Evolutionary conservation across 2,888 invertebrate genomes (phyloP), one percentile per base, ranked within the genome.

Genomic region (Tubulanus polymorphus): DNA sequence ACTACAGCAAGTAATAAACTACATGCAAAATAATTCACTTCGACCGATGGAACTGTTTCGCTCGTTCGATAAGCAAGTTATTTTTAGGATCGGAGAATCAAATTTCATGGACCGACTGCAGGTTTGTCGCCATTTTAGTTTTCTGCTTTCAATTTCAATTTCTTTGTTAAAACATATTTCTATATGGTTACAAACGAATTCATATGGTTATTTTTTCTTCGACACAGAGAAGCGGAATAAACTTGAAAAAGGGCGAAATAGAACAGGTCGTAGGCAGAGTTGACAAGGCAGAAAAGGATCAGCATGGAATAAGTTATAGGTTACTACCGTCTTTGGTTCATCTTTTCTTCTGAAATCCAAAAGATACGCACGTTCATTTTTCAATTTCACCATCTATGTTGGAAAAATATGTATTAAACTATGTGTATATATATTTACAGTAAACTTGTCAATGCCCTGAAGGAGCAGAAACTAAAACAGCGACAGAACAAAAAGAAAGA

Each of bases 31-130:
- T 3, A 53, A 63, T 18, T 66, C 66, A 23, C 57, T 72, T 20
- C 57, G 73, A 20, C 70, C 72, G 1, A 57, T 71, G 20, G 73
- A 73, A 49, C 55, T 73, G 27, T 57, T 73, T 37, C 56, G 68
- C 30, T 64, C 63, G 15, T 71, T 72, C 52, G 71, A 73, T 48
- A 72, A 70, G 55, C 55, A 56, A 23, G 62, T 57, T 2, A 58
- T 55, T 0, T 65, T 65, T 28, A 61, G 63, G 37, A 47, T 73
- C 12, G 61, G 65, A 6, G 57, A 64, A 26, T 45, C 62, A 15
- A 66, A 67, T n/a, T 73, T 73, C 52, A 58, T 63, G 2, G 60
- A 59, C 8, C 58, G 68, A 54, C 56, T 72, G 18, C 65, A 64
- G 64, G 72, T 68, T 61, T 57, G 52, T 46, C n/a, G n/a, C n/a